Percentiles rank a stretch among this genome's conserved stretches.
Conservation (phyloP, 1,140 invertebrate species). For the Prorops nasuta region DNA sequence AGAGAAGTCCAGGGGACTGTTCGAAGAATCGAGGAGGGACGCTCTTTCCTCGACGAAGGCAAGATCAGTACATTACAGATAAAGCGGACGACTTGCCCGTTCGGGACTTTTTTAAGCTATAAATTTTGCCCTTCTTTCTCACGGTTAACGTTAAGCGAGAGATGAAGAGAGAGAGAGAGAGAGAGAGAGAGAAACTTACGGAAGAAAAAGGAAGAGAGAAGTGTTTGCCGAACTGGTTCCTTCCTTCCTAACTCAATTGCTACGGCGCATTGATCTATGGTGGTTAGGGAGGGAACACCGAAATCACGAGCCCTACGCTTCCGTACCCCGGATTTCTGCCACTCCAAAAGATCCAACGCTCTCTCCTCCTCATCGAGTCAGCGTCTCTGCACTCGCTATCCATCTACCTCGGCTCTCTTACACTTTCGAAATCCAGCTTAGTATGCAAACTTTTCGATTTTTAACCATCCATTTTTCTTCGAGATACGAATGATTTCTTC, state of each 20-base stretch:
- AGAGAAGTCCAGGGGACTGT: conserved; percentile 22
- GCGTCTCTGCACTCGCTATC: conserved; percentile 1
- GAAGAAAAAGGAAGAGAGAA: conserved; percentile 29
- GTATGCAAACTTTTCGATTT: no score
- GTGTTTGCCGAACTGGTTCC: conserved; percentile 58
- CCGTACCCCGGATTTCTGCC: conserved; percentile 39
- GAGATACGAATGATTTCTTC: no score
- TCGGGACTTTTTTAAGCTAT: conserved; percentile 56
- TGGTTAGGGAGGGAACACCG: conserved; percentile 30
- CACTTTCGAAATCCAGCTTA: no score
- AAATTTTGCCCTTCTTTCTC: no score
- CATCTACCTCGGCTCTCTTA: background rate
- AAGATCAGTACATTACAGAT: conserved; percentile 58
- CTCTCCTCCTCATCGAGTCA: conserved; percentile 18
- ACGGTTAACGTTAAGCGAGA: conserved; percentile 9
- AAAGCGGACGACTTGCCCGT: conserved; percentile 50
- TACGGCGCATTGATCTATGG: conserved; percentile 51
- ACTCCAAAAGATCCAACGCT: conserved; percentile 13
- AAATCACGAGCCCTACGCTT: conserved; percentile 46
- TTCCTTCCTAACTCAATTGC: conserved; percentile 59
- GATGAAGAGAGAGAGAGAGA: conserved; percentile 16
- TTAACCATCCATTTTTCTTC: no score
- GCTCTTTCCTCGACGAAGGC: conserved; percentile 41
- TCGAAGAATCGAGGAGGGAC: conserved; percentile 28
- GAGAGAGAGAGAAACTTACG: conserved; percentile 3